Conservation (phyloP, 1,140 invertebrate species). For the Cecropterus lyciades region DNA sequence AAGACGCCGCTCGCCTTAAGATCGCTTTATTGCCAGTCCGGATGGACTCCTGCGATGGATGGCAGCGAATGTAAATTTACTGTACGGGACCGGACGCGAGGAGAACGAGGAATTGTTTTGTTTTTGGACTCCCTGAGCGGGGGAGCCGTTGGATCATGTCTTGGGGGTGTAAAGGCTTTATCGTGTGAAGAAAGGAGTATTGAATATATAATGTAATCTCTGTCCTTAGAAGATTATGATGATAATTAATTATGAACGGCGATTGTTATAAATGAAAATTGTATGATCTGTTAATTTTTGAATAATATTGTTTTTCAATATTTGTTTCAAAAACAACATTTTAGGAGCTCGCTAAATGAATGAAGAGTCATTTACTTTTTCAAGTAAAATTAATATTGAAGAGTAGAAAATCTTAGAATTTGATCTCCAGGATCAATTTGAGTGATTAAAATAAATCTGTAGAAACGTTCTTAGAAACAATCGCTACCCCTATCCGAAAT, state of each 20-base stretch:
- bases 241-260: no score
- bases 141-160: background rate
- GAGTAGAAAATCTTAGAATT: no score
- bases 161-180: background rate
- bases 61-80: slow-evolving; percentile 81
- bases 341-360: no score
- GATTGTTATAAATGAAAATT: no score
- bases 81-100: slow-evolving; percentile 76
- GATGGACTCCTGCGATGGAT: slow-evolving; percentile 80
- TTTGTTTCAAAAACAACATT: no score
- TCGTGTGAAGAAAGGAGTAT: slow-evolving; percentile 12
- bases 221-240: no score
- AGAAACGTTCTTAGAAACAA: slow-evolving; percentile 3
- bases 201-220: background rate
- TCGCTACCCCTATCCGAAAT: background rate
- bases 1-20: slow-evolving; percentile 76
- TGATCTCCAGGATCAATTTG: no score
- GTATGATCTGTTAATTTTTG: no score
- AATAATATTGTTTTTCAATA: no score
- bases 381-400: no score
- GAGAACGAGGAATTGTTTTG: slow-evolving; percentile 82
- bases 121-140: slow-evolving; percentile 51
- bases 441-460: background rate
- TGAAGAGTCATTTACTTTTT: no score
- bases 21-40: slow-evolving; percentile 81